A percentile compares a stretch with the other conserved stretches of the same genome.
phyloP scores from a whole-genome alignment of 2,797 vertebrate genomes.

The Enteromius thamalakanensis region DNA sequence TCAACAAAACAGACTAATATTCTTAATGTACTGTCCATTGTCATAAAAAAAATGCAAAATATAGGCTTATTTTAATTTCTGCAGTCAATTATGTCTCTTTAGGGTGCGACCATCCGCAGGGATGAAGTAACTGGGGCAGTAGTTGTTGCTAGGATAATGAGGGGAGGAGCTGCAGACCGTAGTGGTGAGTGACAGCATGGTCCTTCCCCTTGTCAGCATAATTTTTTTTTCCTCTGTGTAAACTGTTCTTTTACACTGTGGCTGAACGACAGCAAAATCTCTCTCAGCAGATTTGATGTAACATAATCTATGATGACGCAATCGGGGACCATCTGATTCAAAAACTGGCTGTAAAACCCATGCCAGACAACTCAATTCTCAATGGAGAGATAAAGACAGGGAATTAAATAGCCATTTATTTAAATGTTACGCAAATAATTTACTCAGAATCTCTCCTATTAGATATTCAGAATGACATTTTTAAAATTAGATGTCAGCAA shows the following conservation, averaged over 20 bases:
- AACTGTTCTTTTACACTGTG: not conserved
- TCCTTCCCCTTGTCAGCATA: not conserved
- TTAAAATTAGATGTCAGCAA: not conserved
- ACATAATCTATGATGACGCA: constrained; percentile 14
- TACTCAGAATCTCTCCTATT: not conserved
- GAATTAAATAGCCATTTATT: not conserved
- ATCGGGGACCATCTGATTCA: not conserved
- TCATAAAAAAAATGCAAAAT: not conserved
- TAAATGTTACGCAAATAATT: not conserved
- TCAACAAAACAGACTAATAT: not conserved
- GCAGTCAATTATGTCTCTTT: constrained; percentile 13
- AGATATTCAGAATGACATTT: not conserved
- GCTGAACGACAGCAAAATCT: not conserved
- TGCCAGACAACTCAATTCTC: not conserved
- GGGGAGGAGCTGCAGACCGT: constrained; percentile 91
- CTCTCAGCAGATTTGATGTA: constrained; percentile 21
- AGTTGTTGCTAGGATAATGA: constrained; percentile 92
- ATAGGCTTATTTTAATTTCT: not conserved
- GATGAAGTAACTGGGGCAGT: constrained; percentile 89
- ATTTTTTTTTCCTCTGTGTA: not conserved
- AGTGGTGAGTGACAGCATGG: constrained; percentile 79
- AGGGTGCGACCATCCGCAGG: constrained; percentile 93
- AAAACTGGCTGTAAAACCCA: not conserved
- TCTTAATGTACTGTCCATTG: not conserved
- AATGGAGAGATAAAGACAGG: constrained; percentile 1